Evolutionary conservation across 2,113 vertebrate genomes (phyloP), one percentile per base, ranked within the genome.

Genomic region (Bucco capensis): DNA sequence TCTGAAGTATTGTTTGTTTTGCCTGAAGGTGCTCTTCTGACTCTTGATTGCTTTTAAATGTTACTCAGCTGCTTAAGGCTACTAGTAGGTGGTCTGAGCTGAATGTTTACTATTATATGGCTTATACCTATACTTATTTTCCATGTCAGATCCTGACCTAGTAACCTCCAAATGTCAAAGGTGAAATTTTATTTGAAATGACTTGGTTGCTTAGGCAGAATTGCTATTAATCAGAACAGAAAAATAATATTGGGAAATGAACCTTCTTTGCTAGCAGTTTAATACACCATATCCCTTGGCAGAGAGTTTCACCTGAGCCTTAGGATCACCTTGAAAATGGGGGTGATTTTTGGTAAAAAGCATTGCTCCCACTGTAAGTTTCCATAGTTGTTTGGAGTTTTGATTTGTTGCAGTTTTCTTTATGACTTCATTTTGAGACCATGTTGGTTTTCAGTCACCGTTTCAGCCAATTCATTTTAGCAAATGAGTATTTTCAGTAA

Each of bases 31-130:
- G 88, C 62, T 75, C 40, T 58, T 80, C 57, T 90, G 86, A 35
- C 21, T 88, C 67, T n/a, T 71, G 74, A 66, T 79, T 80, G 82
- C 89, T 94, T 93, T 92, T 88, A 95, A 94, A 89, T 71, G 80
- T 61, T 88, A 82, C 30, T 61, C 75, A 83, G 47, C 78, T 81
- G 90, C 91, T 88, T 38, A 9, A 47, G 85, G 91, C 87, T 88
- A 49, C 69, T 70, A 31, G 67, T 65, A 86, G 65, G 82, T 86
- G 86, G 44, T 81, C 70, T 57, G 70, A 82, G 76, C 60, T 77
- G 60, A 69, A 58, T 86, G 79, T 71, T 86, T 77, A 24, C 74
- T 67, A 60, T 79, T 38, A 60, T 42, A 35, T 65, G 62, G 19
- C 37, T 92, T 76, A 27, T 86, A 95, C 58, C 69, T 77, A 40